phyloP scores from a whole-genome alignment of 2,113 vertebrate species.

The Pantherophis guttatus region DNA sequence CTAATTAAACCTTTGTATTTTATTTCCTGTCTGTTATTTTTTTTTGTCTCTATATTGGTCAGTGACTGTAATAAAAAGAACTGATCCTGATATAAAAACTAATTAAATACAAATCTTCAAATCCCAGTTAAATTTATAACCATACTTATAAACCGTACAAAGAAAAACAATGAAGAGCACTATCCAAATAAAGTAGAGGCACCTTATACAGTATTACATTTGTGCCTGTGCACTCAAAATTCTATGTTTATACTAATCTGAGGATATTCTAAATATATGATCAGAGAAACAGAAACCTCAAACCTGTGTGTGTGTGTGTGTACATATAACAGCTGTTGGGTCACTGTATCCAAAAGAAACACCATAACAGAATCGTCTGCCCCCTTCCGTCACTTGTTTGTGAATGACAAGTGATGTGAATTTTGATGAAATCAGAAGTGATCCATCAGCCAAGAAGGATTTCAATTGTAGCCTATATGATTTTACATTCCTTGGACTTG shows the following conservation, averaged over 20 bases:
- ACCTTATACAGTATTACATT: background rate
- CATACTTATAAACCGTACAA: background rate
- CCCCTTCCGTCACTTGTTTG: background rate
- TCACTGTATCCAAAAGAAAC: background rate
- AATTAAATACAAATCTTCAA: constrained; percentile 1
- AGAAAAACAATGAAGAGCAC: background rate
- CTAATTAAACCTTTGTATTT: background rate
- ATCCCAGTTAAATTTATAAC: background rate
- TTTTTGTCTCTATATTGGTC: background rate
- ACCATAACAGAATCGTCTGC: background rate
- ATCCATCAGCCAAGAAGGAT: background rate
- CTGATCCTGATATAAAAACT: background rate
- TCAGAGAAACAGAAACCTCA: background rate
- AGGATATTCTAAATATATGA: background rate
- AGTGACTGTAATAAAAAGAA: background rate
- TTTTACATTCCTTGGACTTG: background rate
- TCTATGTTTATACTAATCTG: background rate
- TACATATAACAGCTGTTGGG: background rate
- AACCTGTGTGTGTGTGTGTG: background rate
- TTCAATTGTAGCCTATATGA: background rate
- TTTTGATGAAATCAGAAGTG: background rate
- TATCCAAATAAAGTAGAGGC: background rate
- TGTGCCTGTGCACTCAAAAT: background rate
- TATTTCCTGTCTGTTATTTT: background rate
- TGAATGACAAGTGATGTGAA: background rate